Base-by-base conservation (phyloP, 2,888 invertebrate genomes). In the Apoda limacodes region DNA sequence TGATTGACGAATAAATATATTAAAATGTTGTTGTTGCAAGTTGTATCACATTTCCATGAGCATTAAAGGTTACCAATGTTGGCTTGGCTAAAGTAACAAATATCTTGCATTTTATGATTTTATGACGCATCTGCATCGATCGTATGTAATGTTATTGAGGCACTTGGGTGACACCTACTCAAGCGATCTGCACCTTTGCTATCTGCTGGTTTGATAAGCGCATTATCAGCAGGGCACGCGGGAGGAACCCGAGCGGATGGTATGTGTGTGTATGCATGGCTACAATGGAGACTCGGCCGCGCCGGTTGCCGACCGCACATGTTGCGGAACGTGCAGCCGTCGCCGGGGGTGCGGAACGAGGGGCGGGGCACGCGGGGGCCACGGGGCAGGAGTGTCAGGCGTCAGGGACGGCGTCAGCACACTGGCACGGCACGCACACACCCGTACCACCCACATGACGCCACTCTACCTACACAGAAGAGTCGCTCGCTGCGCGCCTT, bases 131-230 rank as follows among this genome's bases (percentile, higher is more conserved):
- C n/a, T n/a, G n/a, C n/a, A n/a, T n/a, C n/a, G n/a, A n/a, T n/a
- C n/a, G n/a, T n/a, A n/a, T n/a, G n/a, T n/a, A n/a, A n/a, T n/a
- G n/a, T n/a, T n/a, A n/a, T n/a, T n/a, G n/a, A n/a, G n/a, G n/a
- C n/a, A n/a, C n/a, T n/a, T 17, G 5, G 17, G 60, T 76, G 78
- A 76, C 74, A 76, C 66, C 71, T 74, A 71, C 69, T 68, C 63
- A 69, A 68, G 63, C 69, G 56, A 51, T 48, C 69, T 75, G 71
- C 78, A 78, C 76, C 78, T 76, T 71, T 70, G 66, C 72, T 76
- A 76, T 78, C 76, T 75, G 66, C 57, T 72, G 67, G 61, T 60
- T 60, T 64, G 76, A 76, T 78, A 76, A 78, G 64, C 61, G 52
- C 52, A 63, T 68, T 68, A 75, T 74, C 75, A 65, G 68, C 52